Conservation (phyloP, 2,888 invertebrate genomes). For the Plagodis dolabraria region DNA sequence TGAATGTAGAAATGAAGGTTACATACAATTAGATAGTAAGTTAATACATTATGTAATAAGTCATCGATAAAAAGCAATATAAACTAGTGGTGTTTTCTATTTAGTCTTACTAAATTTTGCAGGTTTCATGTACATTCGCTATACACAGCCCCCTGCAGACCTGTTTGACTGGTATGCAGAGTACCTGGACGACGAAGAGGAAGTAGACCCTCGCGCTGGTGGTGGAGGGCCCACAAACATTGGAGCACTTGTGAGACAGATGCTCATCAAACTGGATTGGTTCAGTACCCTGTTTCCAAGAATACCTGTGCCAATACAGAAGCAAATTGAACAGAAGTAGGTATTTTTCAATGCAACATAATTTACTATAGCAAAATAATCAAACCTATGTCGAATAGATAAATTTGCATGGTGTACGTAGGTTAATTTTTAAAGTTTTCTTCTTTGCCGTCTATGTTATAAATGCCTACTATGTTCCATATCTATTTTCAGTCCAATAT, state of each 20-base stretch:
- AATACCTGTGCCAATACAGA: constrained; percentile 99
- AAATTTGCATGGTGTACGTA: no score
- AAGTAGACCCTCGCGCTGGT: constrained; percentile 98
- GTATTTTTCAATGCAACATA: constrained; percentile 29
- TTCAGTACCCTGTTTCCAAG: constrained; percentile 99
- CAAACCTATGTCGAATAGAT: no score
- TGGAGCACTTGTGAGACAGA: constrained; percentile 96
- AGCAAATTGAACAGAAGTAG: constrained; percentile 92
- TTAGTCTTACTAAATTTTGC: constrained; percentile 9
- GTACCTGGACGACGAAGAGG: constrained; percentile 98
- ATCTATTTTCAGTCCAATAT: no score
- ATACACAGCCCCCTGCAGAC: constrained; percentile 97
- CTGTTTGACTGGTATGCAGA: constrained; percentile 98
- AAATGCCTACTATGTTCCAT: no score
- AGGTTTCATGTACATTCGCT: constrained; percentile 93
- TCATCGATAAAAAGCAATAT: no score
- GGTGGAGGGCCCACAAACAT: constrained; percentile 97
- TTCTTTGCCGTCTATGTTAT: no score
- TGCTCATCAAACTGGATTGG: constrained; percentile 98
- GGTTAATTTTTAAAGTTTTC: no score
- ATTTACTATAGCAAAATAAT: no score
- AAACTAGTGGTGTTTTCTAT: no score
- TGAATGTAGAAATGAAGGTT: no score
- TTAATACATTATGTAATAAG: no score
- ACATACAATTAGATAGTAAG: no score